Base-by-base conservation (phyloP, 2,888 invertebrate species). In the Heliconius charithonia region DNA sequence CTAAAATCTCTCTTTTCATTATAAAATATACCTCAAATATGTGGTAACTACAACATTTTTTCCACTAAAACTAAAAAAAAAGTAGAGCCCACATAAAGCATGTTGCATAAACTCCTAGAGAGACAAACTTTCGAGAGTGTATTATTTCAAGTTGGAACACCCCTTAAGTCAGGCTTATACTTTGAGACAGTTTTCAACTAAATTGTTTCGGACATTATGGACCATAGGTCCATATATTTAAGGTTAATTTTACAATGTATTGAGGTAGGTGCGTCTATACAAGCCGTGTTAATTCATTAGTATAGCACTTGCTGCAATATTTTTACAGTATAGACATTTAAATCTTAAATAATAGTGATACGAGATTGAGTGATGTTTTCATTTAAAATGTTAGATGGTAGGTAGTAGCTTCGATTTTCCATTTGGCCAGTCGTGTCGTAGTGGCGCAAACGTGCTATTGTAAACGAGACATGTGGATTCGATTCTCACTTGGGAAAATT, bases 131-230 rank as follows among this genome's bases (percentile, higher is more conserved):
- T 71, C 67, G 66, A 66, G 70, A 80, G 81, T 80, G 79, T 82
- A 85, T 85, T 84, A 83, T 75, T 84, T 86, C 82, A 84, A 85
- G 83, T 84, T 81, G 77, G 76, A 77, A 79, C 79, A 77, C 80
- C 69, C 71, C 80, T 80, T 83, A 83, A 84, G 81, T 81, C 81
- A 78, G 73, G 83, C 83, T 79, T 86, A 85, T 84, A 85, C 83
- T 84, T 79, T 70, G 73, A 76, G 85, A 85, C 84, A 87, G 87
- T 87, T 87, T 83, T 81, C 80, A 84, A 86, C 85, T 83, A 83
- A 80, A 83, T 27, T 45, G 22, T 6, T 22, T 27, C 22, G 10
- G 3, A 27, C 12, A 65, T 74, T 59, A 37, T 72, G 25, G 13
- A 72, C 72, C n/a, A 9, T 72, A 72, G 25, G 6, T 0, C 0